Evolutionary conservation across 2,113 vertebrate genomes (phyloP), one percentile per base, ranked within the genome.

Genomic region (Potamarius usumacintae): DNA sequence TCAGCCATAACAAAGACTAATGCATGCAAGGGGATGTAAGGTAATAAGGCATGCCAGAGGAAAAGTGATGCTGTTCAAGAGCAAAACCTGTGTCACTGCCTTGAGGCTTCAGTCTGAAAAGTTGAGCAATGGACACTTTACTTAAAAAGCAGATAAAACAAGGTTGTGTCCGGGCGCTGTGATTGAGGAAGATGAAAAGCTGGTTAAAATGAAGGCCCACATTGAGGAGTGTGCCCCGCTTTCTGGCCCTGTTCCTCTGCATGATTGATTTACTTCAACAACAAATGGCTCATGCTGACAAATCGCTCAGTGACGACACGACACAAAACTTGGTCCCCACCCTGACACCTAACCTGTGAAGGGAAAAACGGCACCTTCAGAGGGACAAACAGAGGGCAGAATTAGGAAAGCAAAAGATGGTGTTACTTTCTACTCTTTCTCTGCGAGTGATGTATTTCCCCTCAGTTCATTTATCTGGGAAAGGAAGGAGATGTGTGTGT

Each of bases 391-490:
- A 27, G 80, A 78, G 87, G 89, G 85, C 53, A 71, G 80, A 58
- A 87, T 89, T 60, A 85, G 92, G 89, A 87, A 83, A 93, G 91
- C 92, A 93, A 91, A 92, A 90, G 93, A 92, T 85, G 82, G 53
- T 88, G 89, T 86, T 90, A 91, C 89, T 88, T 91, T 83, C 72
- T 76, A 82, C 76, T 84, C 91, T 89, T 27, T 69, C 85, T 92
- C 77, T 83, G 90, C 88, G 91, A 95, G 94, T 96, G 94, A 96
- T 96, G 94, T 94, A 95, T 95, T 94, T 93, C 93, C 93, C 88
- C 92, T 94, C 93, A 94, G 94, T 95, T 96, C 94, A 96, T 96
- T 95, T 95, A 95, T 96, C 94, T 93, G 94, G 93, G 93, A 95
- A 95, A 92, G 93, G 83, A 93, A 94, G 93, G 93, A 95, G 93